These are phyloP conservation scores for Chromoteleia sp. DNA, from an alignment of 2,888 invertebrate species.

Conservation along the genomic window DNA sequence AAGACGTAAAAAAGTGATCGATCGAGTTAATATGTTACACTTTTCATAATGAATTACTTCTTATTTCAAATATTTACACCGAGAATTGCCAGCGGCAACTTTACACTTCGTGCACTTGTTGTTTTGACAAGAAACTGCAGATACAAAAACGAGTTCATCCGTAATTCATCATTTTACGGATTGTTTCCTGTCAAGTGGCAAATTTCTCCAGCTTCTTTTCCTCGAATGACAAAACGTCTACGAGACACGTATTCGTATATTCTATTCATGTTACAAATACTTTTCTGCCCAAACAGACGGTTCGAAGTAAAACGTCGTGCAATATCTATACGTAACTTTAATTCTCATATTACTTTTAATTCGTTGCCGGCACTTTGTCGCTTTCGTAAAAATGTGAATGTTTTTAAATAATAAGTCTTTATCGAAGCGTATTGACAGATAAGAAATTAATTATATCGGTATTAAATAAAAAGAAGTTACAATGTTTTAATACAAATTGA, in stretches of 20 bases:
- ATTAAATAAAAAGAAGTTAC: too few relatives aligned
- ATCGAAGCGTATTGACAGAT: conserved; percentile 19
- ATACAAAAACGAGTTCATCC: conserved; percentile 21
- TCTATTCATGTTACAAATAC: conserved; percentile 33
- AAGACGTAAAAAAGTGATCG: conserved; percentile 22
- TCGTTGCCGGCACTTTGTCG: neutral
- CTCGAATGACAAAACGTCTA: conserved; percentile 22
- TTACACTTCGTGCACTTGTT: neutral
- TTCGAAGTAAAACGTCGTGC: conserved; percentile 22
- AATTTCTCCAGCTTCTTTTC: conserved; percentile 6
- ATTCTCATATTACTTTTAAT: conserved; percentile 12
- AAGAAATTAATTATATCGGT: too few relatives aligned
- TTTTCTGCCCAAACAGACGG: conserved; percentile 22
- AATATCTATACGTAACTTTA: conserved; percentile 11
- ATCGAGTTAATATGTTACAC: neutral
- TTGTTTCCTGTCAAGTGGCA: conserved; percentile 18
- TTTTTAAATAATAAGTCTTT: neutral
- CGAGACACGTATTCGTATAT: conserved; percentile 1
- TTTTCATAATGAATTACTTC: conserved; percentile 6
- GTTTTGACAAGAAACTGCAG: conserved; percentile 16
- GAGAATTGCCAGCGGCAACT: neutral
- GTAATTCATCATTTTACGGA: conserved; percentile 38
- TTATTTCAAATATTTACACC: conserved; percentile 10
- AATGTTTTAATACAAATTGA: too few relatives aligned
- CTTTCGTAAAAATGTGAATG: conserved; percentile 1